Conservation (phyloP, 2,797 vertebrate genomes). For the Onychomys torridus region DNA sequence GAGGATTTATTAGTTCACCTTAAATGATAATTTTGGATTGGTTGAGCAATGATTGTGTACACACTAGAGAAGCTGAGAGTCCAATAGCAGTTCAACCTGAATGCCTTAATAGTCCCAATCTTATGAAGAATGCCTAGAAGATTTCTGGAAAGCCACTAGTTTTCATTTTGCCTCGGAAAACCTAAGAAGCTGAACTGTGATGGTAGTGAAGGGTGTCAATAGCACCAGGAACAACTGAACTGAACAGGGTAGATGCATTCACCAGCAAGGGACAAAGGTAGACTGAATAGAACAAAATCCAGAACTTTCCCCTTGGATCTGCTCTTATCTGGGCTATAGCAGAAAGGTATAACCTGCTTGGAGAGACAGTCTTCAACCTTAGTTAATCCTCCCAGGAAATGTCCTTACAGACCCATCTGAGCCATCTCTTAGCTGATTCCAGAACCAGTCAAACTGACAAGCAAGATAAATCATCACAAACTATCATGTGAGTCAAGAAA, state of each 20-base stretch:
- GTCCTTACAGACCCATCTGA: background rate
- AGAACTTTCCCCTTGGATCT: too few species aligned
- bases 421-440: background rate
- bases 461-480: background rate
- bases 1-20: background rate
- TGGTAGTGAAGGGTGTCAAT: background rate
- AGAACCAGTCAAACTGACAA: background rate
- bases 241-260: background rate
- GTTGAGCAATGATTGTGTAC: background rate
- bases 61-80: background rate
- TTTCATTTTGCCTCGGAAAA: background rate
- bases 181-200: background rate
- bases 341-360: background rate
- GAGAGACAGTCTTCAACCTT: background rate
- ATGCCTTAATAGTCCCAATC: background rate
- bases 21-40: background rate
- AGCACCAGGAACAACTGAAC: background rate
- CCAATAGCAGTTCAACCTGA: too few species aligned
- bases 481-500: background rate
- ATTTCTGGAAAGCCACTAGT: background rate
- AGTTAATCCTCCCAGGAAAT: background rate
- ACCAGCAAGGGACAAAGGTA: background rate
- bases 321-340: background rate
- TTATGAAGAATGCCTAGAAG: background rate
- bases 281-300: background rate